Conservation (phyloP, 2,113 vertebrate genomes). For the Ctenomys sociabilis region DNA sequence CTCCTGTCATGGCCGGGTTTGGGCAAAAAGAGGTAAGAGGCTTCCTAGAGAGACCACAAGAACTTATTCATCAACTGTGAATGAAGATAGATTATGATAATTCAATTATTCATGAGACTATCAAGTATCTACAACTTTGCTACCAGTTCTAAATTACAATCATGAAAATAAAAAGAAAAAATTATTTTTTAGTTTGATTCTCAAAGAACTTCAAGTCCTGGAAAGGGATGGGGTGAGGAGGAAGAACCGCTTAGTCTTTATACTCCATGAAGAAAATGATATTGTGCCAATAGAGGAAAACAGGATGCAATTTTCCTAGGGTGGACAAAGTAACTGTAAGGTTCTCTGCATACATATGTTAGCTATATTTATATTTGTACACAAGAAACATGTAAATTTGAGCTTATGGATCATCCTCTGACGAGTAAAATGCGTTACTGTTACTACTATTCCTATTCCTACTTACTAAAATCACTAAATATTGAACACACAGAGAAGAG, state of each 20-base stretch:
- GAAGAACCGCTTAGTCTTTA: not conserved
- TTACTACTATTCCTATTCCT: not conserved
- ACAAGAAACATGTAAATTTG: conserved; percentile 24
- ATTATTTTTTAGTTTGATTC: conserved; percentile 3
- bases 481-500: not conserved
- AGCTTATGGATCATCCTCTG: conserved; percentile 40
- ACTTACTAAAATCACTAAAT: conserved; percentile 26
- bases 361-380: not conserved
- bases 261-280: not conserved
- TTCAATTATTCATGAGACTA: not conserved
- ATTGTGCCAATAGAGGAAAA: not conserved
- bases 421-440: conserved; percentile 4
- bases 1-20: not conserved
- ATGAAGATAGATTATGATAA: conserved; percentile 2
- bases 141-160: not conserved
- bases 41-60: not conserved
- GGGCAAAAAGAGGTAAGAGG: not conserved
- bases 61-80: not conserved
- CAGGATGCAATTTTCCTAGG: not conserved
- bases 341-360: not conserved
- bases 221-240: not conserved
- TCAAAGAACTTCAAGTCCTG: not conserved
- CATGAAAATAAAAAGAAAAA: conserved; percentile 28
- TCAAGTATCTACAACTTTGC: not conserved
- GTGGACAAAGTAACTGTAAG: not conserved